Evolutionary conservation across 2,113 vertebrate species (phyloP), one percentile per base, ranked within the genome.

Genomic region (Callipepla squamata): DNA sequence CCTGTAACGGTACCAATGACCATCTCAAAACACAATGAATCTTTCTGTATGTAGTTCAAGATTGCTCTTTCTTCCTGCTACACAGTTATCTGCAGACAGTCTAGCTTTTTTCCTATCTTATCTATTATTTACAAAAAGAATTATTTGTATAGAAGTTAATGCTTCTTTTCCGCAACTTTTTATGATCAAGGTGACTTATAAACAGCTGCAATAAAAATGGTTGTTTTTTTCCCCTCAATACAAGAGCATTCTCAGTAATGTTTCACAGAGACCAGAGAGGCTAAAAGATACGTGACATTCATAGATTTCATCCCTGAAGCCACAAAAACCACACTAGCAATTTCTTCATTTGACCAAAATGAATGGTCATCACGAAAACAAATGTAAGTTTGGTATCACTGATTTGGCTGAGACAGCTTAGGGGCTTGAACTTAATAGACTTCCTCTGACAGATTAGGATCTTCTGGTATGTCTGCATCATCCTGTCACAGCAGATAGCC

Each of bases 241-340:
- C 53, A 95, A 92, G 47, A 61, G 85, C 96, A 97, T 98, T 98
- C 96, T 97, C 95, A 96, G 80, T 97, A 97, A 97, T 90, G 68
- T 97, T 97, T 97, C 94, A 66, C 94, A 91, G 96, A 96, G 80
- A 97, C 97, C 91, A 97, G 95, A 88, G 79, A 96, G 95, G 94
- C 96, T 97, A 98, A 98, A 97, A 97, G 97, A 98, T 98, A 96
- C n/a, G 96, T 97, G 98, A 98, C 97, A 98, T 97, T 98, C 98
- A 98, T 95, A 94, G 97, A 97, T 98, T 97, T 97, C 97, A 96
- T 93, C 98, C 97, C 97, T 92, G 97, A 82, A 98, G 98, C 98
- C 97, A 98, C 93, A 97, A 93, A 97, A 97, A 58, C 79, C 95
- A 97, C 94, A 94, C 19, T 67, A 97, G 96, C 97, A 97, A 97